Conservation (phyloP, 35 echinoderm and acorn worm species). For the Acanthaster planci region DNA sequence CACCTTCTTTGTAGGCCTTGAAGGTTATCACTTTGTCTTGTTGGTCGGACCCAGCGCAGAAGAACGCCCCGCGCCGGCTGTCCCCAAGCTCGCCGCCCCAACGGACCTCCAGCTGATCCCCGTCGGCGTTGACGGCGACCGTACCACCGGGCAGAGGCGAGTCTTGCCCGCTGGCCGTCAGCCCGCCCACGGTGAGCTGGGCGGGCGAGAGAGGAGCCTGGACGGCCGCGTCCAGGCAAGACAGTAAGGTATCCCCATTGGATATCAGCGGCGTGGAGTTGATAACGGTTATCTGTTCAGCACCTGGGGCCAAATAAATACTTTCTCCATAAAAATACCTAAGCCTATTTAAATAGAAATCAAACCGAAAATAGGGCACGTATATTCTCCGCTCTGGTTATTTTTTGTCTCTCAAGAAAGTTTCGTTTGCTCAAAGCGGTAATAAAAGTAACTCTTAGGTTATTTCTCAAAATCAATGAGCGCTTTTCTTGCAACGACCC, state of each 20-base stretch:
- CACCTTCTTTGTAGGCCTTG: constrained; percentile 56
- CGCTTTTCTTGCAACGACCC: too few relatives aligned
- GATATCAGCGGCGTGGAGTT: constrained; percentile 65
- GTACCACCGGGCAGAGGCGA: not conserved
- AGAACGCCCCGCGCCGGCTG: constrained; percentile 33
- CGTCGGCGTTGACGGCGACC: not conserved
- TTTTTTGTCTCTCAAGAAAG: too few relatives aligned
- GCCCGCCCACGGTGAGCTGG: not conserved
- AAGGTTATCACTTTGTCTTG: constrained; percentile 40
- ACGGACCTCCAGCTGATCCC: not conserved
- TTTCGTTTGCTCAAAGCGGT: too few relatives aligned
- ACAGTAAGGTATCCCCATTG: constrained; percentile 11
- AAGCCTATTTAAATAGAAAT: too few relatives aligned
- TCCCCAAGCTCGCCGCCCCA: constrained; percentile 36
- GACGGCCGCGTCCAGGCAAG: constrained; percentile 37
- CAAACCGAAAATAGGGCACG: too few relatives aligned
- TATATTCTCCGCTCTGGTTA: too few relatives aligned
- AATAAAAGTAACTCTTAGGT: too few relatives aligned
- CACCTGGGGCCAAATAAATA: not conserved
- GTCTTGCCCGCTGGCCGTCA: constrained; percentile 2
- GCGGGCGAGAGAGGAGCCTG: not conserved
- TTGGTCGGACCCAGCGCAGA: constrained; percentile 11
- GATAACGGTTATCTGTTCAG: constrained; percentile 54
- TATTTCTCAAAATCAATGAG: too few relatives aligned
- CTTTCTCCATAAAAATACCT: not conserved